phyloP scores from a whole-genome alignment of 2,888 invertebrate genomes.

The Caenorhabditis uteleia region DNA sequence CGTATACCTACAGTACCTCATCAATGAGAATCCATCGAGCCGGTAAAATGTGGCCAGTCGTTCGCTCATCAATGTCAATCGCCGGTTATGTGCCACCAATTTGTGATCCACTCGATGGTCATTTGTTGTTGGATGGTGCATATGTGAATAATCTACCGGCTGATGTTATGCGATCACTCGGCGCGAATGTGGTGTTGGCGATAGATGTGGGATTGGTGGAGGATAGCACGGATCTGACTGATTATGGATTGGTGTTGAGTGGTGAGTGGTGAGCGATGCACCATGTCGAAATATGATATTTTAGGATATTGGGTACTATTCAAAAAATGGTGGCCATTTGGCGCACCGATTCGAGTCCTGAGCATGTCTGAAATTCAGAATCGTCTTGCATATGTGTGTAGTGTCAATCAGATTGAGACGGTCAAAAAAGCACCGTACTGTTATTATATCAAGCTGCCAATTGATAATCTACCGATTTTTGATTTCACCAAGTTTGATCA shows the following conservation, averaged over 20 bases:
- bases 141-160: constrained; percentile 99
- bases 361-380: constrained; percentile 91
- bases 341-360: constrained; percentile 76
- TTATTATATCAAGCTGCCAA: constrained; percentile 95
- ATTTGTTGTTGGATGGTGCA: constrained; percentile 98
- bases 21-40: constrained; percentile 63
- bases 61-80: constrained; percentile 97
- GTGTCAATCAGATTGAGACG: constrained; percentile 91
- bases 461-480: constrained; percentile 91
- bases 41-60: constrained; percentile 87
- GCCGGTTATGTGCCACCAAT: constrained; percentile 97
- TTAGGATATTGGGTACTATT: constrained; percentile 79
- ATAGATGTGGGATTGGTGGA: constrained; percentile 98
- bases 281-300: not conserved
- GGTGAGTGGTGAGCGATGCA: no score
- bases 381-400: constrained; percentile 93
- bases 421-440: constrained; percentile 94
- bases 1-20: constrained; percentile 45
- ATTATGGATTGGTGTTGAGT: constrained; percentile 94
- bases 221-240: constrained; percentile 83
- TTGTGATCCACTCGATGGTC: constrained; percentile 97
- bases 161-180: constrained; percentile 79
- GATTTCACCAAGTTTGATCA: constrained; percentile 76
- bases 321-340: constrained; percentile 35
- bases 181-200: constrained; percentile 92